Conservation (phyloP, 2,888 invertebrate species). For the Drosophila colorata region DNA sequence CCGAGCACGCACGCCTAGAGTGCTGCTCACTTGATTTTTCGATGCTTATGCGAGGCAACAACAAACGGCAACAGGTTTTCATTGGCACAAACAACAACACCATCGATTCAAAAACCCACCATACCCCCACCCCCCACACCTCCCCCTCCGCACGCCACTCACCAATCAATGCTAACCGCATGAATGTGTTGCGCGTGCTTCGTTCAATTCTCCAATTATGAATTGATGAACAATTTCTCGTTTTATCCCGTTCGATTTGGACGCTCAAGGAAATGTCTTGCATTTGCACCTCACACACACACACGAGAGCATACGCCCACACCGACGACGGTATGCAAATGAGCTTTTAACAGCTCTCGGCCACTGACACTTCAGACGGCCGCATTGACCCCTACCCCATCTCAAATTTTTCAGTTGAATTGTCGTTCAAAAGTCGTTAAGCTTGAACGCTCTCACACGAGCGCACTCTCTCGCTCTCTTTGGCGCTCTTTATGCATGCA, state of each 20-base stretch:
- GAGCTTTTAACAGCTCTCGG: slow-evolving; percentile 9
- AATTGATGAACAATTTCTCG: slow-evolving; percentile 69
- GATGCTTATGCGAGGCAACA: slow-evolving; percentile 55
- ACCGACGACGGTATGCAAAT: slow-evolving; percentile 19
- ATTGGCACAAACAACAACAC: slow-evolving; percentile 32
- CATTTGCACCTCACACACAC: slow-evolving; percentile 1
- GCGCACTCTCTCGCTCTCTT: background rate
- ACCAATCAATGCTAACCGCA: slow-evolving; percentile 42
- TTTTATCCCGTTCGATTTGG: slow-evolving; percentile 58
- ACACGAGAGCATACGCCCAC: background rate
- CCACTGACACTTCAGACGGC: slow-evolving; percentile 41
- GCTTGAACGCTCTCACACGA: slow-evolving; percentile 14
- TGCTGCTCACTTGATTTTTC: slow-evolving; percentile 19
- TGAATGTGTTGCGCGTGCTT: slow-evolving; percentile 66
- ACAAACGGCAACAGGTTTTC: slow-evolving; percentile 67
- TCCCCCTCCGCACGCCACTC: too few relatives aligned
- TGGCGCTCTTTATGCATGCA: background rate
- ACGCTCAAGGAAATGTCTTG: slow-evolving; percentile 27
- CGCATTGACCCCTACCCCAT: slow-evolving; percentile 4
- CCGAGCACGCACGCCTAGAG: background rate
- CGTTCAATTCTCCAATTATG: slow-evolving; percentile 63
- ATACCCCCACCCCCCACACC: background rate
- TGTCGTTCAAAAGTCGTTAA: slow-evolving; percentile 22
- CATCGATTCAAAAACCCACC: background rate
- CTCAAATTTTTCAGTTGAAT: slow-evolving; percentile 1